phyloP scores from a whole-genome alignment of 2,888 invertebrate genomes.

The Sesia apiformis region DNA sequence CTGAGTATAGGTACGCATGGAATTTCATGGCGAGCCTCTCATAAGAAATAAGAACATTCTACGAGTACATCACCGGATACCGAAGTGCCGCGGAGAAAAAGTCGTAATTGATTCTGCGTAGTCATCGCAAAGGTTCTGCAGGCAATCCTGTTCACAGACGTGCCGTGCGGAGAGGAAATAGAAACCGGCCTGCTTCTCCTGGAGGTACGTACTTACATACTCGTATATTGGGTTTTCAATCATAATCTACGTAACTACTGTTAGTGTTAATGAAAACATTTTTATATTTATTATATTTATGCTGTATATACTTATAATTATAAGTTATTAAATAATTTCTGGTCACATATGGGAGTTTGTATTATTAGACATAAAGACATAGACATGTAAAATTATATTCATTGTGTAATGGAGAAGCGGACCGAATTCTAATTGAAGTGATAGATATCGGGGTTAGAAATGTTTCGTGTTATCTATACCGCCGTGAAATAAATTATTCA shows the following conservation, averaged over 20 bases:
- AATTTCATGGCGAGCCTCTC: too few relatives aligned
- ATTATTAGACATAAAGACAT: too few relatives aligned
- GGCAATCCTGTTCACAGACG: neutral
- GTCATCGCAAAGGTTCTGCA: conserved; percentile 14
- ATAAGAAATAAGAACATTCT: conserved; percentile 20
- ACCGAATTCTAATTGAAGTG: conserved; percentile 47
- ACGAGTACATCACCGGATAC: conserved; percentile 32
- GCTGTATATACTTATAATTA: too few relatives aligned
- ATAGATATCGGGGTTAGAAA: conserved; percentile 36
- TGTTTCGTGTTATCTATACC: conserved; percentile 27
- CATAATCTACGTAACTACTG: too few relatives aligned
- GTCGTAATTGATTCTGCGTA: conserved; percentile 52
- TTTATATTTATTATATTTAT: too few relatives aligned
- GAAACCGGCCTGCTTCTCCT: neutral
- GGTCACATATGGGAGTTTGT: too few relatives aligned
- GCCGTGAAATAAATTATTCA: conserved; percentile 41
- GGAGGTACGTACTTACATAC: neutral
- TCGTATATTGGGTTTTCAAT: neutral
- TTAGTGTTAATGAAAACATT: too few relatives aligned
- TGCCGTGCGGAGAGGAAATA: neutral
- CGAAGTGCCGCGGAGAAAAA: conserved; percentile 40
- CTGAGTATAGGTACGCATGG: too few relatives aligned
- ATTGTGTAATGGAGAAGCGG: conserved; percentile 24
- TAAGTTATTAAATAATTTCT: too few relatives aligned
- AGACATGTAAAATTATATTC: conserved; percentile 15